A percentile compares a stretch with the other conserved stretches of the same genome.
Conservation (phyloP, 2,888 invertebrate species). For the Polymixis flavicincta region DNA sequence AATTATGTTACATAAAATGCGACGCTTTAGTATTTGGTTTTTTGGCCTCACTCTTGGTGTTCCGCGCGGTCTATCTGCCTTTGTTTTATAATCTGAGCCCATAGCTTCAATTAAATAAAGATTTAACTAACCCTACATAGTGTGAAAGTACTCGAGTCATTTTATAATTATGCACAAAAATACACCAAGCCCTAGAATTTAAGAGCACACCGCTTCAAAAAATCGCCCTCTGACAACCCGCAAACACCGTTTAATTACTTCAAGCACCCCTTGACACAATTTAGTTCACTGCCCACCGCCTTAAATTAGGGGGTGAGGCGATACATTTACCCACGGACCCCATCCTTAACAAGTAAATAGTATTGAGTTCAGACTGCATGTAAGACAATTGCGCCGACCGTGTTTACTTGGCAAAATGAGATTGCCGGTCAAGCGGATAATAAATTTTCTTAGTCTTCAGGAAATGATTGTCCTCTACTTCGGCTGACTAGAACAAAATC, state of each 20-base stretch:
- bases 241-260: constrained; percentile 57
- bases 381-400: constrained; percentile 56
- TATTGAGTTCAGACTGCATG: constrained; percentile 52
- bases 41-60: no score
- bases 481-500: background rate
- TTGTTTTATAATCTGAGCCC: no score
- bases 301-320: constrained; percentile 56
- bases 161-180: constrained; percentile 16
- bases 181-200: background rate
- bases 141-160: no score
- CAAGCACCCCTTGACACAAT: constrained; percentile 47
- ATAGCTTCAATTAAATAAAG: no score
- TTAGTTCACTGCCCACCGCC: constrained; percentile 46
- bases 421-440: no score
- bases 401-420: constrained; percentile 65
- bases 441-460: no score
- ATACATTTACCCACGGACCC: constrained; percentile 58
- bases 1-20: no score
- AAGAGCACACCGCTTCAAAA: background rate
- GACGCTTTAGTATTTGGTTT: no score
- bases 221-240: constrained; percentile 16
- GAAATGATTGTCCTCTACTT: no score
- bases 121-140: no score
- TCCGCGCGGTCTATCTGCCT: no score
- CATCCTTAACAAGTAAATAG: constrained; percentile 65